Conservation (phyloP, 2,113 vertebrate genomes). For the Ameiurus melas region DNA sequence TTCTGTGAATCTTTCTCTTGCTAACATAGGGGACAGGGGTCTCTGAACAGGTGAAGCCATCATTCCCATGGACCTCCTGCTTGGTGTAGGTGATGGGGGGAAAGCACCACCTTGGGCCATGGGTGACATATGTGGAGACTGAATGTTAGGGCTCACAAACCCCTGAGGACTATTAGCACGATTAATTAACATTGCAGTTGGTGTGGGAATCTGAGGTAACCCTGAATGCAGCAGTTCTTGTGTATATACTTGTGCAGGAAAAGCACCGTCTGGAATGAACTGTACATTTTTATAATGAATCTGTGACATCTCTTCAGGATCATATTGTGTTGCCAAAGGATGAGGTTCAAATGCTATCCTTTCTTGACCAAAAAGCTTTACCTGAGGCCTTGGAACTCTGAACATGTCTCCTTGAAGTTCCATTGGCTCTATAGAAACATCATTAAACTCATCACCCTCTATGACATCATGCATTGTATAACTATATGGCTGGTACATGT, state of each 20-base stretch:
- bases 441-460: slow-evolving; percentile 66
- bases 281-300: slow-evolving; percentile 71
- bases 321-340: slow-evolving; percentile 75
- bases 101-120: slow-evolving; percentile 37
- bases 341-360: slow-evolving; percentile 81
- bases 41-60: slow-evolving; percentile 41
- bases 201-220: slow-evolving; percentile 64
- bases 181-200: slow-evolving; percentile 73
- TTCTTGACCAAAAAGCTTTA: slow-evolving; percentile 89
- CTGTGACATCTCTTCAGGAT: slow-evolving; percentile 73
- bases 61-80: slow-evolving; percentile 44
- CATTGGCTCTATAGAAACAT: slow-evolving; percentile 51
- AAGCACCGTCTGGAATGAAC: slow-evolving; percentile 52
- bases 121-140: slow-evolving; percentile 58
- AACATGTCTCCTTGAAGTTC: slow-evolving; percentile 77
- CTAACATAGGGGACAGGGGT: slow-evolving; percentile 8
- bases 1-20: slow-evolving; percentile 45
- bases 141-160: slow-evolving; percentile 55
- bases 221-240: slow-evolving; percentile 56
- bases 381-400: slow-evolving; percentile 91
- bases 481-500: slow-evolving; percentile 72
- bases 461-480: slow-evolving; percentile 79
- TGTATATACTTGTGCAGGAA: slow-evolving; percentile 40
- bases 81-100: slow-evolving; percentile 50
- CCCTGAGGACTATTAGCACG: slow-evolving; percentile 60